phyloP scores from a whole-genome alignment of 37 sponge, comb jelly and placozoan species.

The Chondrilla cf. caribensis region DNA sequence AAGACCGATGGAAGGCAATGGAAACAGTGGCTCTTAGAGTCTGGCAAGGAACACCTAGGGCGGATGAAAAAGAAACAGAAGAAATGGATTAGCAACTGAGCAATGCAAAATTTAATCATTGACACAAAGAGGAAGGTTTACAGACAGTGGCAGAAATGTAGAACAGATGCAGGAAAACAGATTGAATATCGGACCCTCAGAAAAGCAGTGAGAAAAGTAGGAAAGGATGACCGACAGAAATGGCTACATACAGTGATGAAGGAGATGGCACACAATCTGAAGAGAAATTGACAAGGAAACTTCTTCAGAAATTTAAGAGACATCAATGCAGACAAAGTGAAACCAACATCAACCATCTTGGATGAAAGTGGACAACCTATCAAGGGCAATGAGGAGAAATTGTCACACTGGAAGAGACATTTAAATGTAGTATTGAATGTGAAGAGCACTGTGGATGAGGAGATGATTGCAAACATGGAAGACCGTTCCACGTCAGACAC shows the following conservation, averaged over 20 bases:
- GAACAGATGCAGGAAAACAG: slow-evolving; percentile 7
- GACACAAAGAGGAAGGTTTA: too few species aligned
- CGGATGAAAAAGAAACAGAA: slow-evolving; percentile 10
- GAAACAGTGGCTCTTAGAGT: slow-evolving; percentile 5
- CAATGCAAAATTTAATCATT: too few species aligned
- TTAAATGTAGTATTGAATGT: slow-evolving; percentile 12
- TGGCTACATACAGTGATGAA: slow-evolving; percentile 9
- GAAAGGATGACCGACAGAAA: neutral
- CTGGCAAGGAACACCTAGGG: neutral
- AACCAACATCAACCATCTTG: slow-evolving; percentile 10
- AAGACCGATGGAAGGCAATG: neutral
- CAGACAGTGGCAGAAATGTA: neutral
- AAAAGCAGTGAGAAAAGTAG: slow-evolving; percentile 7
- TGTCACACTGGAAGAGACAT: neutral
- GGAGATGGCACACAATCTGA: slow-evolving; percentile 3
- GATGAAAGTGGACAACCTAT: slow-evolving; percentile 8
- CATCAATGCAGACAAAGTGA: neutral
- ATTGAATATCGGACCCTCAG: neutral
- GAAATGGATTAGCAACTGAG: neutral
- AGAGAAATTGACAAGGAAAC: neutral
- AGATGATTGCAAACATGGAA: slow-evolving; percentile 12
- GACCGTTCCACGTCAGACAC: neutral
- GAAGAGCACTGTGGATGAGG: neutral
- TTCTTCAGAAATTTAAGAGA: slow-evolving; percentile 4
- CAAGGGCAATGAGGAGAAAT: slow-evolving; percentile 1